A percentile compares a stretch with the other conserved stretches of the same genome.
These are phyloP conservation scores for Notodonta dromedarius DNA, from an alignment of 2,888 invertebrate species.

Conservation along the genomic window DNA sequence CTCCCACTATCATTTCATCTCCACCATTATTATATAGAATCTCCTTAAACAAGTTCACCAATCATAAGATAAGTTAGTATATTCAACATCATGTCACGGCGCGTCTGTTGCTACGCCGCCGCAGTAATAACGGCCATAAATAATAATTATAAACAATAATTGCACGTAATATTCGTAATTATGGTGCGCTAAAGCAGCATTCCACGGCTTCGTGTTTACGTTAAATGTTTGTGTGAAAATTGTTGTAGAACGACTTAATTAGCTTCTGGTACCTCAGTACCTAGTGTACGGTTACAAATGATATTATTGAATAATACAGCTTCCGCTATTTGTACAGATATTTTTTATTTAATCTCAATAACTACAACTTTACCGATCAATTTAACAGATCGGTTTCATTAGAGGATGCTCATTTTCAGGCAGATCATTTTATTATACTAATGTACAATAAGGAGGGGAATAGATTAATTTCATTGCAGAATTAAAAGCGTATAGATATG, in stretches of 20 bases:
- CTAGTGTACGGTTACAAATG: no score
- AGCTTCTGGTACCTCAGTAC: neutral
- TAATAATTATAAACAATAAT: conserved; percentile 41
- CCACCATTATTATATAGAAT: neutral
- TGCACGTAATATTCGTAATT: conserved; percentile 39
- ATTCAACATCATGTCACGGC: conserved; percentile 17
- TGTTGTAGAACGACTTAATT: conserved; percentile 12
- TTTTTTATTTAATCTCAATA: no score
- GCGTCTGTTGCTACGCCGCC: conserved; percentile 14
- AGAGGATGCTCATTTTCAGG: no score
- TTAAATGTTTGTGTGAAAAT: conserved; percentile 20
- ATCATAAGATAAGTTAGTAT: conserved; percentile 34
- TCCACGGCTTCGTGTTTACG: conserved; percentile 14
- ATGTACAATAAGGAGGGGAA: no score
- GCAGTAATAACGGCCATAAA: conserved; percentile 32
- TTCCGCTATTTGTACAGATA: no score
- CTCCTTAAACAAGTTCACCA: neutral
- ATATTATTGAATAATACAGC: no score
- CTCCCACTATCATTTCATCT: neutral
- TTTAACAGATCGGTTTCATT: no score
- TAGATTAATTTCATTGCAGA: neutral
- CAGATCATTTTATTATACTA: no score
- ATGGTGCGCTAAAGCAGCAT: conserved; percentile 14
- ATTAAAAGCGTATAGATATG: neutral
- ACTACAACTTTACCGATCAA: no score